Percentiles rank a stretch among this genome's conserved stretches.
Conservation (phyloP, 2,888 invertebrate genomes). For the Chymomyza procnemis region DNA sequence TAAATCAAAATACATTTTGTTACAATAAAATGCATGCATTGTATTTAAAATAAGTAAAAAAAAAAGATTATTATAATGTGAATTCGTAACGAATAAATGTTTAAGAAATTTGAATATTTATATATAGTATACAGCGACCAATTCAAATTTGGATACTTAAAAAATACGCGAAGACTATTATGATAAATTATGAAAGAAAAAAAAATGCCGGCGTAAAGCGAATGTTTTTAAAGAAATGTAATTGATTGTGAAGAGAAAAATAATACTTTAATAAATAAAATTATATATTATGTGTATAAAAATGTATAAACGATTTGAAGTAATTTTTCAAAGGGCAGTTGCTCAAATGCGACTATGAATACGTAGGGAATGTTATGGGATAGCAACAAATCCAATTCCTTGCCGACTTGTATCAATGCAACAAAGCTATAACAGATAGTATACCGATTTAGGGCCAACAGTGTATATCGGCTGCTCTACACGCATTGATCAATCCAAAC, state of each 20-base stretch:
- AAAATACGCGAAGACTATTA: background rate
- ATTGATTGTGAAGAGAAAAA: conserved; percentile 28
- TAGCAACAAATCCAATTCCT: no score
- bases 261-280: conserved; percentile 29
- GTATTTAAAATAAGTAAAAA: conserved; percentile 39
- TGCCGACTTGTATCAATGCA: no score
- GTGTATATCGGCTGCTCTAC: no score
- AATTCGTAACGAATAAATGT: conserved; percentile 28
- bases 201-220: conserved; percentile 10
- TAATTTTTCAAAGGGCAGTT: background rate
- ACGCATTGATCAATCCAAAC: no score
- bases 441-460: no score
- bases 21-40: background rate
- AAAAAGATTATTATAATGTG: conserved; percentile 42
- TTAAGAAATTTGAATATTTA: conserved; percentile 12
- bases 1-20: background rate
- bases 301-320: conserved; percentile 1
- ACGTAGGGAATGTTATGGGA: no score
- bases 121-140: conserved; percentile 32
- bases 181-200: conserved; percentile 20
- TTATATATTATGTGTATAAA: conserved; percentile 12
- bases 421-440: no score
- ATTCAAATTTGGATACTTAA: conserved; percentile 37
- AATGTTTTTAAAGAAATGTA: conserved; percentile 23
- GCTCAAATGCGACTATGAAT: background rate